These are phyloP conservation scores for Chloroceryle aenea DNA, from an alignment of 2,113 vertebrate genomes.

Conservation along the genomic window DNA sequence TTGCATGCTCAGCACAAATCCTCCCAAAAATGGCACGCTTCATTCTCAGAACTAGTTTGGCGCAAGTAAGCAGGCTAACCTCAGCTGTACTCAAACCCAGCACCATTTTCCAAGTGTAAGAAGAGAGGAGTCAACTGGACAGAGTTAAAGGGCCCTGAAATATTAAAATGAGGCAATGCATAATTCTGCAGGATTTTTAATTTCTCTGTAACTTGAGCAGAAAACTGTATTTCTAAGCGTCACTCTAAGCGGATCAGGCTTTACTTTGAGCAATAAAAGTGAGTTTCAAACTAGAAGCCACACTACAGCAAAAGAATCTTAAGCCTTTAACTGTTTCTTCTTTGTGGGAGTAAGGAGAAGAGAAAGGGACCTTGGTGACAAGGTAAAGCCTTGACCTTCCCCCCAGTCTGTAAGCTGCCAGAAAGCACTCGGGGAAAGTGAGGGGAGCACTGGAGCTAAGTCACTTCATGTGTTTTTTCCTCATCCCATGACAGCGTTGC, in stretches of 20 bases:
- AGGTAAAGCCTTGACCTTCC: neutral
- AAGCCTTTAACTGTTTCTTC: neutral
- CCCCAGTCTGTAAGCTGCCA: neutral
- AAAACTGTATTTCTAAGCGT: neutral
- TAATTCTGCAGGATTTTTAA: neutral
- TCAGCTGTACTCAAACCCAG: neutral
- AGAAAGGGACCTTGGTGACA: neutral
- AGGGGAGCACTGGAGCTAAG: neutral
- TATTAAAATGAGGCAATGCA: neutral
- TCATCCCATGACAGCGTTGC: neutral
- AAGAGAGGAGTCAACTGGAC: neutral
- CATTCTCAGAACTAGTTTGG: neutral
- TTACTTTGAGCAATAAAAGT: neutral
- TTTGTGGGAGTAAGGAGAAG: neutral
- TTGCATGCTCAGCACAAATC: constrained; percentile 10
- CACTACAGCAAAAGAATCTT: neutral
- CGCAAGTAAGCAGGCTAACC: neutral
- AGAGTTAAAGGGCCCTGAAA: neutral
- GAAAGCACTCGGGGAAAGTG: neutral
- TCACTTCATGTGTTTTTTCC: neutral
- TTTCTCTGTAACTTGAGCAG: neutral
- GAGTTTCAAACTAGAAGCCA: neutral
- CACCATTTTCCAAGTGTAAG: neutral
- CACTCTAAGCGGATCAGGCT: neutral
- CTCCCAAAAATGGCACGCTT: neutral